Evolutionary conservation across 2,888 invertebrate species (phyloP), one percentile per base, ranked within the genome.

Genomic region (Urechis unicinctus): DNA sequence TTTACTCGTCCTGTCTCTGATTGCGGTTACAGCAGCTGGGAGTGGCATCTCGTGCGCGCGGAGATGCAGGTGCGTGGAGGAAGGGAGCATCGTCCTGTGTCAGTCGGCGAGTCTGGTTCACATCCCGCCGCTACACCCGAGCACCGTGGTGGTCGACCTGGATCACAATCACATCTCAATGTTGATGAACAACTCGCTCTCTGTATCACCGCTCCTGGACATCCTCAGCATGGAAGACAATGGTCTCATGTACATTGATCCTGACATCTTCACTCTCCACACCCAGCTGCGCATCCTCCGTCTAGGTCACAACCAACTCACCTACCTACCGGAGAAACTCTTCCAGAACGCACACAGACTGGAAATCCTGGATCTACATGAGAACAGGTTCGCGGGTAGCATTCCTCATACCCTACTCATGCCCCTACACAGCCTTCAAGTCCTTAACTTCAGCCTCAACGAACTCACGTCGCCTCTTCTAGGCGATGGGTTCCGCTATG

Each of bases 391-490:
- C 25, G 55, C 68, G 25, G 47, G 55, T 3, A 31, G 25, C 1
- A 56, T 70, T 30, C 65, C 68, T 1, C 59, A 65, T 24, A 48
- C 50, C 13, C 51, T 55, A 36, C 60, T 68, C 55, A 50, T 54
- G 24, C 56, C 57, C 36, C 56, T 68, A 13, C 52, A 49, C 24
- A 56, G 58, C 6, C 61, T 70, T 26, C 59, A 57, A 53, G 31
- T 57, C 22, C 57, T 70, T 24, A 66, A 69, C 49, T 43, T 68
- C 25, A 65, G 66, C 29, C 58, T 61, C 61, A 70, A 70, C 53
- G 53, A 57, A 4, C 30, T 69, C 6, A 55, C 52, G 0, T 43
- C 57, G 1, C 57, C 68, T 2, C 46, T 56, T 5, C 61, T 70
- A 4, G 66, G 66, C 13, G 46, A 61, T 0, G 58, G 67, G 5